These are phyloP conservation scores for Dryobates pubescens DNA, from an alignment of 2,797 vertebrate species.

Conservation along the genomic window DNA sequence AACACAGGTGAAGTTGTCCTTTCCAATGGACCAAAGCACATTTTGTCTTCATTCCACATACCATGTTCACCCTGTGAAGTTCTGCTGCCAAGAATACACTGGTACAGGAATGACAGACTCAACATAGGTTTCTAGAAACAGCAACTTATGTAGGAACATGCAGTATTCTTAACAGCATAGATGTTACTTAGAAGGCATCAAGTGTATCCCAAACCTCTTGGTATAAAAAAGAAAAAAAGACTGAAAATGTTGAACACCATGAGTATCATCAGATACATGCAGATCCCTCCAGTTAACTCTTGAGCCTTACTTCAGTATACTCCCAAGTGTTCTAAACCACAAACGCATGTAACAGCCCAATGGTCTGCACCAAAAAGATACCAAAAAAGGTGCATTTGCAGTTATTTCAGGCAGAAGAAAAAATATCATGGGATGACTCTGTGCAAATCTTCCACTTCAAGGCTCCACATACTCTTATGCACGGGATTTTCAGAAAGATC, in stretches of 20 bases:
- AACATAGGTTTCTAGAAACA: neutral
- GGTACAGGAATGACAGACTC: neutral
- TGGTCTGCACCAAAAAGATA: neutral
- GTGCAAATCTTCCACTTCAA: slow-evolving; percentile 90
- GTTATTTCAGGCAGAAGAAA: neutral
- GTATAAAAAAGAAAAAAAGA: neutral
- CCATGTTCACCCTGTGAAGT: neutral
- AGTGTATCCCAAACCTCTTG: neutral
- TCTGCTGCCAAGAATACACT: neutral
- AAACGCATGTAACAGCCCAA: neutral
- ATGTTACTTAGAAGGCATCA: neutral
- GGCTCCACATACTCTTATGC: slow-evolving; percentile 84
- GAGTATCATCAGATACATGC: neutral
- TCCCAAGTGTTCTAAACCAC: neutral
- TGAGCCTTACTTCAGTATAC: neutral
- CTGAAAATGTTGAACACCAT: neutral
- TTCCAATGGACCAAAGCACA: neutral
- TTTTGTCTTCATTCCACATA: neutral
- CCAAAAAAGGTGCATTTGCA: neutral
- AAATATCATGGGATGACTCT: slow-evolving; percentile 35
- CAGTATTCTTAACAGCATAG: neutral
- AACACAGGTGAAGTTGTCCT: neutral
- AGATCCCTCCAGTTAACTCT: neutral
- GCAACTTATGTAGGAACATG: rapidly evolving
- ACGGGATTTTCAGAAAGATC: slow-evolving; percentile 83